Evolutionary conservation across 1,140 invertebrate species (phyloP).

Genomic region (Drosophila ogumai): DNA sequence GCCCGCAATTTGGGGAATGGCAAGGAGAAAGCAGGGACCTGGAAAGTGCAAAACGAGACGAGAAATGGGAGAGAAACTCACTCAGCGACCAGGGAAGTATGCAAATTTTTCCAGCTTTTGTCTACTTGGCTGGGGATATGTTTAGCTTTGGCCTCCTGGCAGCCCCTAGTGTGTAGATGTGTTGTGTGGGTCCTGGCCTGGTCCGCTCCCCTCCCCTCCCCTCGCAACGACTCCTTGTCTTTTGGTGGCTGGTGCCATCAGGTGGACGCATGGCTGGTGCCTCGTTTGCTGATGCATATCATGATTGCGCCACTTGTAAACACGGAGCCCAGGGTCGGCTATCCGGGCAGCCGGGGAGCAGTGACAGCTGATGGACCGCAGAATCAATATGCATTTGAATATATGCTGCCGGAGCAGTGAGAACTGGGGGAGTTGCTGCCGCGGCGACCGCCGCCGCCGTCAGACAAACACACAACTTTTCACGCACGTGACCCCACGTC

Average conservation of each 20-base stretch:
- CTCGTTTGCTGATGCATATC: conserved; percentile 71
- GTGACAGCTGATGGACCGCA: conserved; percentile 61
- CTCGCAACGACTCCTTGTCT: conserved; percentile 26
- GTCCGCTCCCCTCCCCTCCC: background rate
- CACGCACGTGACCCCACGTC: conserved; percentile 67
- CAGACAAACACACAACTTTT: conserved; percentile 53
- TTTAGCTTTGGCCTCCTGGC: conserved; percentile 37
- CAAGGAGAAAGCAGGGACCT: conserved; percentile 18
- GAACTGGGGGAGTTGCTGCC: background rate
- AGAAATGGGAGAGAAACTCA: conserved; percentile 22
- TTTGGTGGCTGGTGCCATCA: conserved; percentile 43
- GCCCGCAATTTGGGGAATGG: conserved; percentile 45
- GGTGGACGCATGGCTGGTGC: conserved; percentile 50
- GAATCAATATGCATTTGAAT: conserved; percentile 83
- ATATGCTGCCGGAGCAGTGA: conserved; percentile 43
- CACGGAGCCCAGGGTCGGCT: conserved; percentile 43
- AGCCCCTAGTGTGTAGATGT: conserved; percentile 21
- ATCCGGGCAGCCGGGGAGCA: conserved; percentile 5
- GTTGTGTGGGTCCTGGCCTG: conserved; percentile 1
- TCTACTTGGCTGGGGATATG: conserved; percentile 59
- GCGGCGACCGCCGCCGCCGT: background rate
- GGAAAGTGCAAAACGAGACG: conserved; percentile 39
- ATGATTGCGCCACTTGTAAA: conserved; percentile 73
- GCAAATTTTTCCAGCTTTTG: conserved; percentile 69
- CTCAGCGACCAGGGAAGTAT: conserved; percentile 35